Percentiles rank a stretch among this genome's conserved stretches.
Evolutionary conservation across 2,797 vertebrate genomes (phyloP).

Genomic region (Chloroceryle inda): DNA sequence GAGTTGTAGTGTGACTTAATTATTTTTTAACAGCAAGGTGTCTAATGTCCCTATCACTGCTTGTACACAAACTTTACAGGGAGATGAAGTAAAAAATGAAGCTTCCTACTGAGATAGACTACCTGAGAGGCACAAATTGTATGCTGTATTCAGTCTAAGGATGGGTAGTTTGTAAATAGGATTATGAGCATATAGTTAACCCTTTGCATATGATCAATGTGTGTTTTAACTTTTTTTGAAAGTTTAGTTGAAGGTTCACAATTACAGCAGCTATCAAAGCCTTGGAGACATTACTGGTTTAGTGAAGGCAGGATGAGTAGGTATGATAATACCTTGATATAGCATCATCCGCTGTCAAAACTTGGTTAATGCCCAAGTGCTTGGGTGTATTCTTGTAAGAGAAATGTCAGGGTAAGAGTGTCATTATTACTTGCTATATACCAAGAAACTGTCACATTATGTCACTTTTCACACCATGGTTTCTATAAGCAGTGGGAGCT

Average conservation of each 20-base stretch:
- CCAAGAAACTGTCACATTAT: background rate
- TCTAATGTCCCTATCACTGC: background rate
- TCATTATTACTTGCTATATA: background rate
- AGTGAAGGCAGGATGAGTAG: background rate
- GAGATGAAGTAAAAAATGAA: background rate
- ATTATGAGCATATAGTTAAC: background rate
- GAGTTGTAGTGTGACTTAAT: conserved; percentile 27
- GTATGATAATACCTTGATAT: background rate
- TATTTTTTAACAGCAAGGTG: background rate
- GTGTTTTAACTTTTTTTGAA: background rate
- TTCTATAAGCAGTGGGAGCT: background rate
- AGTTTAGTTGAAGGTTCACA: background rate
- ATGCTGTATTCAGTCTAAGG: background rate
- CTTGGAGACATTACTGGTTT: background rate
- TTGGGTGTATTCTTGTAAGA: background rate
- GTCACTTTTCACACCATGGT: background rate
- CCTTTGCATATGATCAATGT: background rate
- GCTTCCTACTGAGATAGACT: background rate
- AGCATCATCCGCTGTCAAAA: background rate
- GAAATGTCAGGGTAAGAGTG: background rate
- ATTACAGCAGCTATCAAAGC: background rate
- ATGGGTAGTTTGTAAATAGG: background rate
- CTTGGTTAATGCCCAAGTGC: background rate
- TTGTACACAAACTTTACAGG: background rate
- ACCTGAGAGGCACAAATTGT: background rate